phyloP scores from a whole-genome alignment of 1,140 invertebrate species.

The Habropoda laboriosa region DNA sequence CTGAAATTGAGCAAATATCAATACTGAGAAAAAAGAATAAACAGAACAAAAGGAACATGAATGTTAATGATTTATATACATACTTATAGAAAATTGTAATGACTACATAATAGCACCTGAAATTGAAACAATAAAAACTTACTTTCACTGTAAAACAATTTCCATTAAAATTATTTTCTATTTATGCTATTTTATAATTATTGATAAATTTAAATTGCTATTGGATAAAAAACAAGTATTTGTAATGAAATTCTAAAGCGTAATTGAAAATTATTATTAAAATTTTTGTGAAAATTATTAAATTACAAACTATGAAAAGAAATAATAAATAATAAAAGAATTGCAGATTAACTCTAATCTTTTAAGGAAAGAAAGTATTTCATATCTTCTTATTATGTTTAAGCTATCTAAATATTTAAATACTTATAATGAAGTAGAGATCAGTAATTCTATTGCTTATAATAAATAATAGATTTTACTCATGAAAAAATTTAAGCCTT shows the following conservation, averaged over 20 bases:
- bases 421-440: neutral
- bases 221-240: neutral
- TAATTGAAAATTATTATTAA: no score
- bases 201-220: neutral
- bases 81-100: neutral
- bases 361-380: neutral
- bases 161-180: neutral
- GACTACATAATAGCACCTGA: neutral
- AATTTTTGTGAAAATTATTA: no score
- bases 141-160: neutral
- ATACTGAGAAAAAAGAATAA: neutral
- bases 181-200: neutral
- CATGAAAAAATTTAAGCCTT: neutral
- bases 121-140: neutral
- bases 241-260: neutral
- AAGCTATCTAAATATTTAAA: neutral
- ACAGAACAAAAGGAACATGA: neutral
- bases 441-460: neutral
- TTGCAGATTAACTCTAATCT: neutral
- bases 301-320: neutral
- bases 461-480: conserved; percentile 1
- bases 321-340: neutral
- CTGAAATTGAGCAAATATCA: conserved; percentile 12
- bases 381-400: neutral
- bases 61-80: neutral